Evolutionary conservation across 2,888 invertebrate species (phyloP).

Genomic region (Pseudococcus longispinus): DNA sequence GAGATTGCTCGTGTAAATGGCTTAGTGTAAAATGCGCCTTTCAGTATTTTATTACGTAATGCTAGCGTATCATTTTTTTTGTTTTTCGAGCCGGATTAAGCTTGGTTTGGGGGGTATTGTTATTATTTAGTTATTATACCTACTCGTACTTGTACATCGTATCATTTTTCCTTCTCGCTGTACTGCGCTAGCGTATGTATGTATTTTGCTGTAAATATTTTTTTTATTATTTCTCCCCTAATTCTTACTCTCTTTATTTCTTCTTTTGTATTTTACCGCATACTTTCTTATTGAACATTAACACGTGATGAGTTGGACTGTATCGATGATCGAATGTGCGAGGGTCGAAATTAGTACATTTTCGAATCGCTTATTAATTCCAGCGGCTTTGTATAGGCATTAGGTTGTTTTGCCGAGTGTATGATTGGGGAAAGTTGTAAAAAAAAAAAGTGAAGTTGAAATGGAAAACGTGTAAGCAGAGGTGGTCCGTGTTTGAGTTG

Average conservation of each 20-base stretch:
- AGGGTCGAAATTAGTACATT: not conserved
- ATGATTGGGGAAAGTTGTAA: not conserved
- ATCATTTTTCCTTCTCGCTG: not conserved
- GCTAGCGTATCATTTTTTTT: conserved; percentile 56
- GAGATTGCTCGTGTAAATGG: not conserved
- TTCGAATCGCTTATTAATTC: not conserved
- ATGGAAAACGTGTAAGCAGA: not conserved
- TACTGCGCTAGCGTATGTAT: not conserved
- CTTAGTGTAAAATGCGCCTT: not conserved
- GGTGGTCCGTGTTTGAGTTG: not conserved
- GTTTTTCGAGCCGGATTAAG: conserved; percentile 5
- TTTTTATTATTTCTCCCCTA: not conserved
- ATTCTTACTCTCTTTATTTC: not conserved
- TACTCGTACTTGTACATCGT: not conserved
- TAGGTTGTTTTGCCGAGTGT: too few relatives aligned
- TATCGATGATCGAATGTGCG: not conserved
- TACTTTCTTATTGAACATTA: not conserved
- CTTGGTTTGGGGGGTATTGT: not conserved
- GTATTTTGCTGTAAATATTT: not conserved
- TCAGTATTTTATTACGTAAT: conserved; percentile 44
- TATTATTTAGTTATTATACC: not conserved
- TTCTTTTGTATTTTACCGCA: not conserved
- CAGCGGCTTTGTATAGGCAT: not conserved
- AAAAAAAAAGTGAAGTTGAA: not conserved
- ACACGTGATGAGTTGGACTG: not conserved